phyloP scores from a whole-genome alignment of 1,140 invertebrate genomes.

The Rhynchophorus ferrugineus region DNA sequence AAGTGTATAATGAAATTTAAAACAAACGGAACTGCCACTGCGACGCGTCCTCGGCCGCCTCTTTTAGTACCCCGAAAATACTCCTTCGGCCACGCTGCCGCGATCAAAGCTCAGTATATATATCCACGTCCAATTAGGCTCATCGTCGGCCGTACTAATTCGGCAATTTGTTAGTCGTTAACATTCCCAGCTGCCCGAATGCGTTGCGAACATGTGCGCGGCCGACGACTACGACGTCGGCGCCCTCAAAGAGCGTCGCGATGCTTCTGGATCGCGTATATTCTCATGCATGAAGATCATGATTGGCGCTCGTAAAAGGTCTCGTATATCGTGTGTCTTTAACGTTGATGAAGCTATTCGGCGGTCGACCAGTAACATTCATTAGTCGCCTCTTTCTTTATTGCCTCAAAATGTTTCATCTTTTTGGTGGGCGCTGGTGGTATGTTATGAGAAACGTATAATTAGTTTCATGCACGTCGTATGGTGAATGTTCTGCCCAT shows the following conservation, averaged over 20 bases:
- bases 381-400: too few species aligned
- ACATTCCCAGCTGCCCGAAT: constrained; percentile 41
- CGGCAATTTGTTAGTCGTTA: constrained; percentile 43
- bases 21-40: neutral
- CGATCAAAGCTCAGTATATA: constrained; percentile 20
- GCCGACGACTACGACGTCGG: constrained; percentile 28
- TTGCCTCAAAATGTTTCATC: too few species aligned
- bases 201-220: constrained; percentile 39
- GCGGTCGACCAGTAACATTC: too few species aligned
- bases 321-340: neutral
- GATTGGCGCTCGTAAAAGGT: neutral
- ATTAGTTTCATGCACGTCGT: too few species aligned
- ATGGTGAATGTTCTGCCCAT: too few species aligned
- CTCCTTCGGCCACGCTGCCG: neutral
- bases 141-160: constrained; percentile 37
- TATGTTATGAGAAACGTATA: too few species aligned
- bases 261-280: neutral
- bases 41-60: neutral
- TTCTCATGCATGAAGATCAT: neutral
- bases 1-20: too few species aligned
- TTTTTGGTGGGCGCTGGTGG: too few species aligned
- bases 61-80: neutral
- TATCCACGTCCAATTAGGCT: constrained; percentile 40
- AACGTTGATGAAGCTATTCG: neutral
- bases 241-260: neutral